Percentiles rank a stretch among this genome's conserved stretches.
Conservation (phyloP, 2,888 invertebrate genomes). For the Drosophila affinis region DNA sequence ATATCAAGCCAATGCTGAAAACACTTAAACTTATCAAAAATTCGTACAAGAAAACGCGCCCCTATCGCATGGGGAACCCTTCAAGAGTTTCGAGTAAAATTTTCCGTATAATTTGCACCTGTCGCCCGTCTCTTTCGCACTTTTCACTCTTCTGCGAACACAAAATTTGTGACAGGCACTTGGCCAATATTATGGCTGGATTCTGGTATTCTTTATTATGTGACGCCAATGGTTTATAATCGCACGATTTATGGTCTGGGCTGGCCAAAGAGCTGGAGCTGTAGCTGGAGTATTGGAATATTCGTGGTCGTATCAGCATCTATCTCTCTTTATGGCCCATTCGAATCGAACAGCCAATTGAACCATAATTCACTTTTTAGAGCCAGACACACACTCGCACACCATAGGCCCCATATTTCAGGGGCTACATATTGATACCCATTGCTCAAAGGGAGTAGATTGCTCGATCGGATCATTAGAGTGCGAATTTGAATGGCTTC, state of each 20-base stretch:
- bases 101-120: neutral
- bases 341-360: constrained; percentile 13
- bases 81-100: constrained; percentile 1
- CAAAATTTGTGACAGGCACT: constrained; percentile 58
- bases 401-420: neutral
- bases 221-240: constrained; percentile 46
- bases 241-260: constrained; percentile 53
- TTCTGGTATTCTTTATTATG: constrained; percentile 33
- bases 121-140: neutral
- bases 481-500: neutral
- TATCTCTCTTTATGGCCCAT: constrained; percentile 31
- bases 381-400: constrained; percentile 1
- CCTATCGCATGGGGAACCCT: constrained; percentile 6
- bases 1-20: constrained; percentile 20
- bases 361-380: constrained; percentile 37
- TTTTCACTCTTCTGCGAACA: constrained; percentile 1
- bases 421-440: neutral
- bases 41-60: neutral
- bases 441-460: neutral
- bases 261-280: neutral
- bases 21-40: neutral
- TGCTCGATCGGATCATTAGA: neutral
- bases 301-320: constrained; percentile 33
- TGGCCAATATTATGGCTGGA: constrained; percentile 37
- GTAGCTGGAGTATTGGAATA: neutral